A percentile compares a stretch with the other conserved stretches of the same genome.
phyloP scores from a whole-genome alignment of 2,888 invertebrate species.

The Chymomyza fuscimana region DNA sequence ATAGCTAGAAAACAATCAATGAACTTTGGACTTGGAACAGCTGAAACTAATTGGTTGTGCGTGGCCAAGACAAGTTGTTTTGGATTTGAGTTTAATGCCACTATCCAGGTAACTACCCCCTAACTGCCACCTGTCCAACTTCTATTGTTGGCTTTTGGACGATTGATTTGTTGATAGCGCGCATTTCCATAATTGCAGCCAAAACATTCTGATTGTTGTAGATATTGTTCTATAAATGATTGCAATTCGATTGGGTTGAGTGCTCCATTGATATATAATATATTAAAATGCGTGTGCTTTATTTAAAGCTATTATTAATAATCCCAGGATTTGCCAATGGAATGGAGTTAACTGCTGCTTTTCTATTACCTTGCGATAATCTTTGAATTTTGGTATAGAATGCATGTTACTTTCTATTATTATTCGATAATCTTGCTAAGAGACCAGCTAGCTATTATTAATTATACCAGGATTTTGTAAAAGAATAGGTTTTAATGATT shows the following conservation, averaged over 20 bases:
- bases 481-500: too few relatives aligned
- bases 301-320: neutral
- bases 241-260: neutral
- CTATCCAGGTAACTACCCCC: neutral
- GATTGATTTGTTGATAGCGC: constrained; percentile 13
- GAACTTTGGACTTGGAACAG: constrained; percentile 36
- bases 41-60: constrained; percentile 44
- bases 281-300: neutral
- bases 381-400: too few relatives aligned
- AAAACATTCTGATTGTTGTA: neutral
- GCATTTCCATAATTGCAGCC: neutral
- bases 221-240: neutral
- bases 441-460: too few relatives aligned
- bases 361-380: neutral
- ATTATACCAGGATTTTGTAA: too few relatives aligned
- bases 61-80: neutral
- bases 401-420: too few relatives aligned
- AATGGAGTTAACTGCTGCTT: neutral
- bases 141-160: neutral
- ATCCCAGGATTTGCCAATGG: neutral
- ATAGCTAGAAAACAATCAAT: constrained; percentile 33
- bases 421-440: too few relatives aligned
- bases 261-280: neutral
- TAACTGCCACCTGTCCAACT: neutral
- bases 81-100: neutral